phyloP scores from a whole-genome alignment of 2,888 invertebrate genomes.

The Lottia scabra region DNA sequence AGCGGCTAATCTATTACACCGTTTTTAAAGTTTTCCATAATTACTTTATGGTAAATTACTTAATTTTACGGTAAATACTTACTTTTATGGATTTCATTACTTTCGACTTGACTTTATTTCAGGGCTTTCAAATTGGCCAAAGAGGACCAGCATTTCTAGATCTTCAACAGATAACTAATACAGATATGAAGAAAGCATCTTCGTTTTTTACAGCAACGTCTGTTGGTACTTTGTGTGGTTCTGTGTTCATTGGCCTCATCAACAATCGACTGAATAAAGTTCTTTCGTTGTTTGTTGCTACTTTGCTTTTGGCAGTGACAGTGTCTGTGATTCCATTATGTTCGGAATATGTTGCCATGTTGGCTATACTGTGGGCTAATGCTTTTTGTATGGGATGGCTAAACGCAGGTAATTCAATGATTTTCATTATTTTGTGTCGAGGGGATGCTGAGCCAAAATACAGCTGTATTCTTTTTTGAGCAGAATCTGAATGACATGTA shows the following conservation, averaged over 20 bases:
- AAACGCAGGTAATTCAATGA: constrained; percentile 26
- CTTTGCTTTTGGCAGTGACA: constrained; percentile 62
- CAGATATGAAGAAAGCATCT: constrained; percentile 60
- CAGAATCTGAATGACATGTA: no score
- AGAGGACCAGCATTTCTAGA: constrained; percentile 69
- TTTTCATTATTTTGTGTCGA: no score
- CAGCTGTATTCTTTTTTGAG: no score
- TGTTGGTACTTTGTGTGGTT: constrained; percentile 67
- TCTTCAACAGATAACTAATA: constrained; percentile 59
- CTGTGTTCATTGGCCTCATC: constrained; percentile 60
- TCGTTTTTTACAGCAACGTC: constrained; percentile 65
- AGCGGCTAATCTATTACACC: no score
- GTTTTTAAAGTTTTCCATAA: no score
- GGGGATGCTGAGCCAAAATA: no score
- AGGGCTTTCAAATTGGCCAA: constrained; percentile 69
- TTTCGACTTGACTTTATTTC: no score
- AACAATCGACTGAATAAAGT: constrained; percentile 58
- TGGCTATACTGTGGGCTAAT: constrained; percentile 40
- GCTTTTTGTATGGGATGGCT: constrained; percentile 25
- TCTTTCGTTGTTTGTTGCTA: constrained; percentile 62
- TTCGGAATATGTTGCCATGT: constrained; percentile 50
- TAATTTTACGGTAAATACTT: no score
- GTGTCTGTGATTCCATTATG: constrained; percentile 67
- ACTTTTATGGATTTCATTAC: no score
- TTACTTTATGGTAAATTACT: no score